Conservation (phyloP, 2,888 invertebrate genomes). For the Caenorhabditis virilis region DNA sequence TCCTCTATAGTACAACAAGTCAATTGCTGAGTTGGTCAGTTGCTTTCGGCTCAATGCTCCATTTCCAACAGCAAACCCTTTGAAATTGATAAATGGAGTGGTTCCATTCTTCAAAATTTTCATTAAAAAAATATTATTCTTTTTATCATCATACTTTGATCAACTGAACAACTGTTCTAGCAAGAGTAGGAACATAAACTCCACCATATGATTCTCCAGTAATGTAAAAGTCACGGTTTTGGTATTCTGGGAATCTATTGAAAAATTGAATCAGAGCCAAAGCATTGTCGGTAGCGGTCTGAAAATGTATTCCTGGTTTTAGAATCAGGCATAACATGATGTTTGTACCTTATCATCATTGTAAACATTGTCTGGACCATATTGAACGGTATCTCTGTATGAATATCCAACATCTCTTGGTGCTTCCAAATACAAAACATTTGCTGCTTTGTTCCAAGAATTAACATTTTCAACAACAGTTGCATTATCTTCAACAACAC, state of each 20-base stretch:
- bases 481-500: slow-evolving; percentile 38
- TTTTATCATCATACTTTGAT: slow-evolving; percentile 26
- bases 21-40: slow-evolving; percentile 55
- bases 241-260: slow-evolving; percentile 70
- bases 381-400: slow-evolving; percentile 65
- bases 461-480: slow-evolving; percentile 59
- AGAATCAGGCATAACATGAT: too few relatives aligned
- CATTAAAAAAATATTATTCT: neutral
- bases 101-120: slow-evolving; percentile 27
- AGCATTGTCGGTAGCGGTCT: slow-evolving; percentile 70
- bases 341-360: slow-evolving; percentile 47
- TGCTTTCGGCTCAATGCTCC: slow-evolving; percentile 56
- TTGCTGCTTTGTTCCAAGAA: slow-evolving; percentile 69
- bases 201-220: slow-evolving; percentile 71
- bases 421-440: slow-evolving; percentile 72
- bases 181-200: slow-evolving; percentile 70
- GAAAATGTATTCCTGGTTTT: slow-evolving; percentile 8
- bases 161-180: slow-evolving; percentile 40
- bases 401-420: slow-evolving; percentile 73
- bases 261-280: slow-evolving; percentile 71
- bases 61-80: slow-evolving; percentile 66
- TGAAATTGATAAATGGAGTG: slow-evolving; percentile 48
- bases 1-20: slow-evolving; percentile 55
- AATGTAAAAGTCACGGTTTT: slow-evolving; percentile 68
- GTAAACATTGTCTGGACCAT: slow-evolving; percentile 37